phyloP scores from a whole-genome alignment of 2,113 vertebrate species.

The Chaenogobius annularis region DNA sequence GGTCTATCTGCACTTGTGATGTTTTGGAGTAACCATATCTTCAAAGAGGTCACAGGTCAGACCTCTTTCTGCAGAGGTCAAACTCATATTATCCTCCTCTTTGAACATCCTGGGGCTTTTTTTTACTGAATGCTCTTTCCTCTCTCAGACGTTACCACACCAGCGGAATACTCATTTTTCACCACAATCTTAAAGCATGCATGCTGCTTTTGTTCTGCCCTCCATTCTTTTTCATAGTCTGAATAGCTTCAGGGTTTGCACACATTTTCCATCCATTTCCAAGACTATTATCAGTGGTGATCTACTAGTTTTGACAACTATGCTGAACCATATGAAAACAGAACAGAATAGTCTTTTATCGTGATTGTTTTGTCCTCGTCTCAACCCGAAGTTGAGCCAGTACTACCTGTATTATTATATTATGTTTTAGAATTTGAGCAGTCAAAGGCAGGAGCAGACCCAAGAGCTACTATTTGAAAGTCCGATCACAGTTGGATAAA shows the following conservation, averaged over 20 bases:
- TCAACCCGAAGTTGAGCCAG: conserved; percentile 55
- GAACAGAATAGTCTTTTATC: neutral
- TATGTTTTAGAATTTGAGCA: neutral
- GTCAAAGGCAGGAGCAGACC: neutral
- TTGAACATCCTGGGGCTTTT: conserved; percentile 46
- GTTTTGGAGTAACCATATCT: conserved; percentile 52
- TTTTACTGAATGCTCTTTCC: neutral
- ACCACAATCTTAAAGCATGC: conserved; percentile 31
- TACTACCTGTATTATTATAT: conserved; percentile 24
- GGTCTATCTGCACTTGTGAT: conserved; percentile 10
- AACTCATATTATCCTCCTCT: conserved; percentile 54
- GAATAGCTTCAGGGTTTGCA: conserved; percentile 22
- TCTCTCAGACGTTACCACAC: too few relatives aligned
- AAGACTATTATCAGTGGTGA: neutral
- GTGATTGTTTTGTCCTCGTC: conserved; percentile 11
- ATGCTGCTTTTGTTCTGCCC: conserved; percentile 24
- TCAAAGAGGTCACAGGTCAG: conserved; percentile 65
- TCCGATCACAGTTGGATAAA: conserved; percentile 1
- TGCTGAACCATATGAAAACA: neutral
- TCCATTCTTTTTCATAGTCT: conserved; percentile 22
- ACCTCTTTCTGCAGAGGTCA: conserved; percentile 50
- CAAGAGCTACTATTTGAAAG: neutral
- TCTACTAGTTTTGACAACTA: conserved; percentile 2
- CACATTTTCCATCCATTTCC: neutral
- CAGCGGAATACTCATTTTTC: conserved; percentile 55